Base-by-base conservation (phyloP, 2,888 invertebrate genomes). In the Chloroclystis v-ata region DNA sequence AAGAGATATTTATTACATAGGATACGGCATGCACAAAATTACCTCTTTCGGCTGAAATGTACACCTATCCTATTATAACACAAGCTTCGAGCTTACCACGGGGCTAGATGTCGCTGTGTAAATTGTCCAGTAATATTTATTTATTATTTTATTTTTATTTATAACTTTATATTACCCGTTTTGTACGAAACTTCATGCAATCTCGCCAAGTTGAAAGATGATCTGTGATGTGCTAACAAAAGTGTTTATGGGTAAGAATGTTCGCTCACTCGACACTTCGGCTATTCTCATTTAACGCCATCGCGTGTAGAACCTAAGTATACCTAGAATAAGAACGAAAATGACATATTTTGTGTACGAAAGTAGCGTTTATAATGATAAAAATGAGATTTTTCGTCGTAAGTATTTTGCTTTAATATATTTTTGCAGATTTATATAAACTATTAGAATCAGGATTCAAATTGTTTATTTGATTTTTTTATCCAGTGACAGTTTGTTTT, bases 291-390 rank as follows among this genome's bases (percentile, higher is more conserved):
- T 63, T 56, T 55, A 47, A 48, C 42, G 39, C 52, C 47, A 32
- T 38, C 48, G 49, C 51, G 53, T 48, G 29, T 59, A 56, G 56
- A 28, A 33, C 29, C 11, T 57, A 49, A 46, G 14, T 50, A 69
- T 16, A 16, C 16, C 14, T 14, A 10, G 14, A 67, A 39, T 51
- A 78, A 78, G 75, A 70, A 64, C 72, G 72, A 75, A 74, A 83
- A 83, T 80, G 80, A 84, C 82, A 84, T 85, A 85, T 83, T 85
- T 84, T 85, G 82, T 83, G 79, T 84, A 83, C 75, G 78, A 69
- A 69, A 64, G 57, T 65, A 63, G 54, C 60, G 59, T 63, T 54
- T 56, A 48, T 64, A 63, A 60, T 55, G 49, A 59, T 41, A 48
- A 44, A 50, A 53, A 62, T 66, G 67, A 69, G 69, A 65, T 69